phyloP scores from a whole-genome alignment of 2,888 invertebrate species.

The Luperina testacea region DNA sequence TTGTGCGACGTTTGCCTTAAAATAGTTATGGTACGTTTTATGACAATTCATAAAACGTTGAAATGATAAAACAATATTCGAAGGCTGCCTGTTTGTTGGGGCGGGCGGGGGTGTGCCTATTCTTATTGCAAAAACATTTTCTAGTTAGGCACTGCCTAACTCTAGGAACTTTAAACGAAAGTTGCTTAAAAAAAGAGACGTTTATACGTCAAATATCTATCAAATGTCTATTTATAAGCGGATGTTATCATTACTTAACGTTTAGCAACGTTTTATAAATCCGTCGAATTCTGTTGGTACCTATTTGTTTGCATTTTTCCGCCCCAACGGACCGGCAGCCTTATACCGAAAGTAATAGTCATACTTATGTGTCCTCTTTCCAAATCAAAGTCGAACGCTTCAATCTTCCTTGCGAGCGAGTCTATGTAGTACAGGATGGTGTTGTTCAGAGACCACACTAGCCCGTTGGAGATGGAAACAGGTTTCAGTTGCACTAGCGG shows the following conservation, averaged over 20 bases:
- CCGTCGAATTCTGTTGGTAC: neutral
- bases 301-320: neutral
- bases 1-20: slow-evolving; percentile 72
- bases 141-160: too few relatives aligned
- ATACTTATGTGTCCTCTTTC: slow-evolving; percentile 75
- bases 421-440: slow-evolving; percentile 92
- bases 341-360: neutral
- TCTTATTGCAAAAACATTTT: too few relatives aligned
- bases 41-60: neutral
- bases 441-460: slow-evolving; percentile 90
- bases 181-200: too few relatives aligned
- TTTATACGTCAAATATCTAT: neutral
- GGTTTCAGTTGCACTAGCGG: slow-evolving; percentile 64
- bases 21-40: too few relatives aligned
- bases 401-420: slow-evolving; percentile 87
- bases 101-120: neutral
- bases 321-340: neutral
- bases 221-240: neutral
- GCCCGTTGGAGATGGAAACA: slow-evolving; percentile 92
- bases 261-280: neutral
- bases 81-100: neutral
- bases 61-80: neutral
- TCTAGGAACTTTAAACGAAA: too few relatives aligned
- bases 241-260: neutral
- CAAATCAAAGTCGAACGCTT: slow-evolving; percentile 91